phyloP scores from a whole-genome alignment of 2,797 vertebrate genomes.

The Cryptoblepharus egeriae region DNA sequence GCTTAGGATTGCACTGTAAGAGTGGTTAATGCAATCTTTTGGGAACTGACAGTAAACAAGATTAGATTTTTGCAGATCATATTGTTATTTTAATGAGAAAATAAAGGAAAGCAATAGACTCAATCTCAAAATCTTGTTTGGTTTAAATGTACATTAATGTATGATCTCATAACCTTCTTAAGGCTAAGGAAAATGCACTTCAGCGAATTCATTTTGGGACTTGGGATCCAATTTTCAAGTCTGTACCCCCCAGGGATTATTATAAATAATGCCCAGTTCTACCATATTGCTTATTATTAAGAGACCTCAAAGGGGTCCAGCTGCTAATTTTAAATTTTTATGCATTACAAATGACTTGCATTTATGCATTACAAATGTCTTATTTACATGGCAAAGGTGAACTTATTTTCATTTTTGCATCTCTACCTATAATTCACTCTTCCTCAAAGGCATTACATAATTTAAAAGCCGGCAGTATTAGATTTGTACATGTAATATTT shows the following conservation, averaged over 20 bases:
- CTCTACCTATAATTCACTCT: neutral
- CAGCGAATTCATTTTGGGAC: neutral
- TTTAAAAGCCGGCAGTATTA: conserved; percentile 9
- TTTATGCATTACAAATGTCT: neutral
- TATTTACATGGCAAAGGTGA: neutral
- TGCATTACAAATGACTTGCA: neutral
- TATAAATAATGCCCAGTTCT: neutral
- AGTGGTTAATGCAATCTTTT: fast-evolving
- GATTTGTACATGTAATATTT: neutral
- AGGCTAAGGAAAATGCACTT: conserved; percentile 10
- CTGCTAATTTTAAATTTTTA: neutral
- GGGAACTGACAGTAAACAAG: neutral
- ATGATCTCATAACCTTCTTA: neutral
- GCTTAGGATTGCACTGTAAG: too few relatives aligned
- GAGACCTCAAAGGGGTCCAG: neutral
- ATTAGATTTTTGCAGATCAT: neutral
- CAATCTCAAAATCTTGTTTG: neutral
- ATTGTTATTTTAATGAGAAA: neutral
- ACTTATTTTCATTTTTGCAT: neutral
- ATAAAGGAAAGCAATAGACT: neutral
- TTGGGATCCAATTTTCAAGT: neutral
- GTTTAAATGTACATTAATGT: conserved; percentile 8
- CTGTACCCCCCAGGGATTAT: neutral
- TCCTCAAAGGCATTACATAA: neutral
- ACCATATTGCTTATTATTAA: neutral